Percentiles rank a stretch among this genome's conserved stretches.
Evolutionary conservation across 1,140 invertebrate species (phyloP).

Genomic region (Probaryconus sp.): DNA sequence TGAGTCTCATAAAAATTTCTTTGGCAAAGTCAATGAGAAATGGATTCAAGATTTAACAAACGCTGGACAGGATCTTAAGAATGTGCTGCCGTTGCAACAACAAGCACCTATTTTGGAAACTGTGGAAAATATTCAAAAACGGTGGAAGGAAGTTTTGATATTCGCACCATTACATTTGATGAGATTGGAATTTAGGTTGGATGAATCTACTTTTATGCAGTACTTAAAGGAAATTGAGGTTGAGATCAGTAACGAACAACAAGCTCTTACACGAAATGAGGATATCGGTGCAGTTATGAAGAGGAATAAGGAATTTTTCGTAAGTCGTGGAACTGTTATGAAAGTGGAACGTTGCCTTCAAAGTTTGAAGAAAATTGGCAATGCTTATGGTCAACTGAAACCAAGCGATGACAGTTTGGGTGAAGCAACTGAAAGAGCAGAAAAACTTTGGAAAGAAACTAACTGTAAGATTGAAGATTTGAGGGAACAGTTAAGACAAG

Average conservation of each 20-base stretch:
- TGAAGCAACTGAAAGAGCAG: slow-evolving; percentile 83
- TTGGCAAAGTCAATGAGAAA: slow-evolving; percentile 89
- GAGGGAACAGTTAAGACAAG: slow-evolving; percentile 87
- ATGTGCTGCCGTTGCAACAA: slow-evolving; percentile 82
- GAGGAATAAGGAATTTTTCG: slow-evolving; percentile 88
- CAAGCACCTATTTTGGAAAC: slow-evolving; percentile 84
- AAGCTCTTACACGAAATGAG: slow-evolving; percentile 91
- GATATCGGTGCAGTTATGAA: slow-evolving; percentile 87
- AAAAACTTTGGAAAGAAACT: slow-evolving; percentile 86
- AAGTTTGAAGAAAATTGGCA: slow-evolving; percentile 85
- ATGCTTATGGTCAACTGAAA: slow-evolving; percentile 82
- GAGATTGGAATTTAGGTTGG: slow-evolving; percentile 91
- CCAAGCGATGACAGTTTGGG: slow-evolving; percentile 82
- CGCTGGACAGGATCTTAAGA: slow-evolving; percentile 88
- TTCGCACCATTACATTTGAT: slow-evolving; percentile 91
- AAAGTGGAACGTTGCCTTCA: slow-evolving; percentile 87
- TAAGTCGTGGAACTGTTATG: slow-evolving; percentile 82
- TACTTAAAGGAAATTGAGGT: slow-evolving; percentile 93
- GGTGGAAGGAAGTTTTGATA: slow-evolving; percentile 88
- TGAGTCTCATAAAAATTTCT: slow-evolving; percentile 90
- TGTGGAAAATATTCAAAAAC: slow-evolving; percentile 84
- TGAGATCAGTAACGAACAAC: slow-evolving; percentile 90
- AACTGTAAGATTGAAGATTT: slow-evolving; percentile 85
- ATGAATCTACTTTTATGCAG: slow-evolving; percentile 90
- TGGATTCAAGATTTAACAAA: slow-evolving; percentile 89